Base-by-base conservation (phyloP, 2,888 invertebrate species). In the Thymelicus sylvestris region DNA sequence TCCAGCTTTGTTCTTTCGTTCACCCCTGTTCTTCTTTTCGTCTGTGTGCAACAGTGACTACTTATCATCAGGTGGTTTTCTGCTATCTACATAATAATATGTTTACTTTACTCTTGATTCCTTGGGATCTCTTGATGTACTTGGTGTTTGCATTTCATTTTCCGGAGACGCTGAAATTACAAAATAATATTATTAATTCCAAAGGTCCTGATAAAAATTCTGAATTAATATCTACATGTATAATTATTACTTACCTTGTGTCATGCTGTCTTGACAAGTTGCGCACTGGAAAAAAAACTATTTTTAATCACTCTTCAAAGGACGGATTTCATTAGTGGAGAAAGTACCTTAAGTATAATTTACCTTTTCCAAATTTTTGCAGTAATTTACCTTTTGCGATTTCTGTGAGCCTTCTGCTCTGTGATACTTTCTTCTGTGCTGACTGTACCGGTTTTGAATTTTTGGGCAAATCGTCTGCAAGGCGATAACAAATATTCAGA, bases 371-470 rank as follows among this genome's bases (percentile, higher is more conserved):
- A 57, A 6, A 7, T 57, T 57, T 38, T 38, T 31, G 38, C 57
- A 57, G 57, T 38, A 57, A 57, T 57, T 60, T 50, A 52, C 61
- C 24, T 39, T 61, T 10, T 61, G 39, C 15, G 38, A 8, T 12
- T 41, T 60, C 77, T 74, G 10, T 6, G 19, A 50, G 15, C 8
- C 12, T 4, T 69, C 13, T 13, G 31, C 66, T 7, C 8, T 60
- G 38, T 79, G 80, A 55, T 78, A 78, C 1, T 74, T 60, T 38
- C 72, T 80, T 63, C 76, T 77, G 62, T 88, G 88, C 8, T 78
- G 76, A 0, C 73, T 74, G 73, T 80, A 86, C 0, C 88, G 76
- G 5, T 67, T 76, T 60, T 74, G 77, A 5, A 87, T 78, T 13
- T 75, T 77, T 0, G 86, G 81, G 52, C 88, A 88, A 0, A 82